Conservation (phyloP, 1,140 invertebrate genomes). For the Cryptotermes secundus region DNA sequence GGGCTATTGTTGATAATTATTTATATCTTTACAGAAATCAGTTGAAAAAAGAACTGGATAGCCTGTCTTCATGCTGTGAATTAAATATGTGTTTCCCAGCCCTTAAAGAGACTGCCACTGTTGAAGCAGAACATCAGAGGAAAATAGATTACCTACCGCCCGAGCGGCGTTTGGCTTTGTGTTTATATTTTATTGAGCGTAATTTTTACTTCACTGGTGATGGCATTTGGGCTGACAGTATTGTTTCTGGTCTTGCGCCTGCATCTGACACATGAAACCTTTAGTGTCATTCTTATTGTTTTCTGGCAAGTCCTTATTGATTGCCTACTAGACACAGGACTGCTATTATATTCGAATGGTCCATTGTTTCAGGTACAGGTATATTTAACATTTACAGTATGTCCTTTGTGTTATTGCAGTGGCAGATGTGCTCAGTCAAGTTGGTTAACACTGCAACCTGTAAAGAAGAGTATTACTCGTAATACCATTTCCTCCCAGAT, state of each 20-base stretch:
- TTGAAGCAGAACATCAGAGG: constrained; percentile 34
- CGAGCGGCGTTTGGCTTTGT: constrained; percentile 36
- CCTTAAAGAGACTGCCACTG: neutral
- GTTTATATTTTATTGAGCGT: constrained; percentile 49
- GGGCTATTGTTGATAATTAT: neutral
- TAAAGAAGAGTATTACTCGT: too few relatives aligned
- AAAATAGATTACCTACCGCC: constrained; percentile 9
- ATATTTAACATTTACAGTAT: too few relatives aligned
- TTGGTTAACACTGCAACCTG: too few relatives aligned
- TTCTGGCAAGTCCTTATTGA: too few relatives aligned
- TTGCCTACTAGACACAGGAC: too few relatives aligned
- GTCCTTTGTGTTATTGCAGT: too few relatives aligned
- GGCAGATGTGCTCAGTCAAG: too few relatives aligned
- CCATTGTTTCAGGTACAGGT: too few relatives aligned
- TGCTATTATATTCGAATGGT: too few relatives aligned
- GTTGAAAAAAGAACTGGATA: constrained; percentile 3
- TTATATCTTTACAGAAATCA: neutral
- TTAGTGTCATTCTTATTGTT: too few relatives aligned
- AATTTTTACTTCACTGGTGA: constrained; percentile 51
- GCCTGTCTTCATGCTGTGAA: neutral
- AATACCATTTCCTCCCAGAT: too few relatives aligned
- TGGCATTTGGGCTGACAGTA: constrained; percentile 45
- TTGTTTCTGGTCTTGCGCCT: neutral
- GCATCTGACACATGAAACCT: neutral
- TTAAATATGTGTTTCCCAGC: neutral